Percentiles rank a stretch among this genome's conserved stretches.
Evolutionary conservation across 1,140 invertebrate genomes (phyloP).

Genomic region (Habropoda laboriosa): DNA sequence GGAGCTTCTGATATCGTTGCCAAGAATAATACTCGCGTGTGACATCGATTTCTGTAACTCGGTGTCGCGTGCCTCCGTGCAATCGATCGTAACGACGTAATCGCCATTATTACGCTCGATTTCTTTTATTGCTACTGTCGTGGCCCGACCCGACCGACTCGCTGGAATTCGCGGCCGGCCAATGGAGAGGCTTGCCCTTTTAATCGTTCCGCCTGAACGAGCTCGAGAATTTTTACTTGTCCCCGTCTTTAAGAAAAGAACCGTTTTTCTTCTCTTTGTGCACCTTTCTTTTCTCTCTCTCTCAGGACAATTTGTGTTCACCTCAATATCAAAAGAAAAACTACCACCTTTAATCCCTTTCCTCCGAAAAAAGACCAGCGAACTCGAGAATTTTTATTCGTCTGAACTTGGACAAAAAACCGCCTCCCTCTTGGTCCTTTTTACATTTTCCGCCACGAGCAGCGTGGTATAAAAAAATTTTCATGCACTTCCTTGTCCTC

Average conservation of each 20-base stretch:
- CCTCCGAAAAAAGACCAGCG: too few species aligned
- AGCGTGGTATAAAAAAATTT: too few species aligned
- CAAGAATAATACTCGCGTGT: conserved; percentile 42
- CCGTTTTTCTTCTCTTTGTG: background rate
- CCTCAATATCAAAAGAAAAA: too few species aligned
- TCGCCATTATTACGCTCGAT: conserved; percentile 23
- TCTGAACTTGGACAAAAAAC: too few species aligned
- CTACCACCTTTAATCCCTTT: too few species aligned
- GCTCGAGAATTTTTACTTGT: background rate
- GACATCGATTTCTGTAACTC: conserved; percentile 14
- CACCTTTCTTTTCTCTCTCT: too few species aligned
- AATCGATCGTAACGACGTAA: conserved; percentile 34
- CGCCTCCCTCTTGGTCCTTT: too few species aligned
- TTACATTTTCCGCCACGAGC: too few species aligned
- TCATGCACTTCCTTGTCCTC: too few species aligned
- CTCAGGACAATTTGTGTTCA: too few species aligned
- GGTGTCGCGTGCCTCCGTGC: conserved; percentile 25
- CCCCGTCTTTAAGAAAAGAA: background rate
- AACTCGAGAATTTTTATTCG: too few species aligned
- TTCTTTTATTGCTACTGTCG: conserved; percentile 12
- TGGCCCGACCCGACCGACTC: background rate
- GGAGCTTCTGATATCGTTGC: conserved; percentile 35
- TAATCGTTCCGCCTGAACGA: background rate
- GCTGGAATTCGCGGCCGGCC: background rate
- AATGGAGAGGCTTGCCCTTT: background rate